Evolutionary conservation across 2,888 invertebrate species (phyloP), one percentile per base, ranked within the genome.

Genomic region (Calameuta idolon): DNA sequence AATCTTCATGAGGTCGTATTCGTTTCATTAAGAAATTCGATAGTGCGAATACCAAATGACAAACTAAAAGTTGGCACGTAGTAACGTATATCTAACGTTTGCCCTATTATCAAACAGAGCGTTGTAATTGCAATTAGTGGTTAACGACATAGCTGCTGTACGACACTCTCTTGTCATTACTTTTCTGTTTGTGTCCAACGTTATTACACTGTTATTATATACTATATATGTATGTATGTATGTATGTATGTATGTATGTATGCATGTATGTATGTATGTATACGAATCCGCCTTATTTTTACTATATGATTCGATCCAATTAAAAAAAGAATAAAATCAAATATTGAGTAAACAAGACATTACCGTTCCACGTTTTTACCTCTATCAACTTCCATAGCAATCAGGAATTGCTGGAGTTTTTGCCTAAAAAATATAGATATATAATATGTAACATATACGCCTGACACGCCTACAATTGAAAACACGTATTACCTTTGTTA

Each of bases 81-180:
- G 55, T 55, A 55, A 55, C 40, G 40, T 40, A 15, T 40, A 40
- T 40, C 15, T 23, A 40, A 15, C 55, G 23, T 55, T 55, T 55
- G 55, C 55, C 55, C 23, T 55, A 55, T 55, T 55, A 55, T 55
- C 55, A 55, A 23, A 55, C 55, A 2, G 55, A 15, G 55, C 23
- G 55, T 23, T 55, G 71, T 71, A 71, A 71, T 71, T 71, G 33
- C 71, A 71, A 71, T 71, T 71, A 71, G 9, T 34, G 71, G 71
- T 15, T 71, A 71, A 71, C 71, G 71, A 71, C 71, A 34, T 71
- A 23, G 71, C 31, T 34, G n/a, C 23, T 31, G 12, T 33, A 30
- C 33, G 71, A 71, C 33, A 71, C 34, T 71, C 71, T 69, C 71
- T 71, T 34, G 34, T 71, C 31, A 71, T 71, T 71, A 71, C 31